Evolutionary conservation across 2,113 vertebrate genomes (phyloP).

Genomic region (Phasianus colchicus): DNA sequence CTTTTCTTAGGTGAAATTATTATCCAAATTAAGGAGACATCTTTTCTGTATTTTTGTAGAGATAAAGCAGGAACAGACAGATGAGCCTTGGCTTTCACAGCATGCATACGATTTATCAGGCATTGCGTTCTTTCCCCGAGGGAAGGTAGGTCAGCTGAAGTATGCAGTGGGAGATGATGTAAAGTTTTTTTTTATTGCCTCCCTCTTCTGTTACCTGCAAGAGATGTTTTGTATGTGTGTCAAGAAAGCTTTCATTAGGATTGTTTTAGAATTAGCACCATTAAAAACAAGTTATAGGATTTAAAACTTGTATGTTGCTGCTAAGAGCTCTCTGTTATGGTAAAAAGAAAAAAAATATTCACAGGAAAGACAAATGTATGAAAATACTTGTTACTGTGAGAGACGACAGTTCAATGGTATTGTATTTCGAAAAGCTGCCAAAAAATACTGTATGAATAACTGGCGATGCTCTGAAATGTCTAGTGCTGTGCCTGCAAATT

Average conservation of each 20-base stretch:
- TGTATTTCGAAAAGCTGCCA: conserved; percentile 56
- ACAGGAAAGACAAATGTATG: conserved; percentile 56
- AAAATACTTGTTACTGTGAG: conserved; percentile 62
- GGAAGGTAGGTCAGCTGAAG: conserved; percentile 38
- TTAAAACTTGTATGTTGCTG: not conserved
- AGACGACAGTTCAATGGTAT: conserved; percentile 46
- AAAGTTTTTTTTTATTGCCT: not conserved
- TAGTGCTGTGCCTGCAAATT: conserved; percentile 68
- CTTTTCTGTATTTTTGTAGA: not conserved
- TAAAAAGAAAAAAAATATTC: conserved; percentile 54
- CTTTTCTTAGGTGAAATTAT: not conserved
- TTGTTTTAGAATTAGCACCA: conserved; percentile 15
- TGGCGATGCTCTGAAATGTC: conserved; percentile 58
- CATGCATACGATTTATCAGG: not conserved
- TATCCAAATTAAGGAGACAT: not conserved
- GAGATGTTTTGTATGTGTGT: not conserved
- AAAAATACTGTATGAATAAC: conserved; percentile 60
- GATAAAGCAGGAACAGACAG: not conserved
- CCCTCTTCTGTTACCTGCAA: not conserved
- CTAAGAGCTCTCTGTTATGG: conserved; percentile 42
- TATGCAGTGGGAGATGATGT: not conserved
- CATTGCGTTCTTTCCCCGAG: not conserved
- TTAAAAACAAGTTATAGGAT: not conserved
- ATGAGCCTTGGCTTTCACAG: conserved; percentile 1
- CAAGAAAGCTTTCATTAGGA: not conserved